Evolutionary conservation across 2,888 invertebrate genomes (phyloP).

Genomic region (Parascotia fuliginaria): DNA sequence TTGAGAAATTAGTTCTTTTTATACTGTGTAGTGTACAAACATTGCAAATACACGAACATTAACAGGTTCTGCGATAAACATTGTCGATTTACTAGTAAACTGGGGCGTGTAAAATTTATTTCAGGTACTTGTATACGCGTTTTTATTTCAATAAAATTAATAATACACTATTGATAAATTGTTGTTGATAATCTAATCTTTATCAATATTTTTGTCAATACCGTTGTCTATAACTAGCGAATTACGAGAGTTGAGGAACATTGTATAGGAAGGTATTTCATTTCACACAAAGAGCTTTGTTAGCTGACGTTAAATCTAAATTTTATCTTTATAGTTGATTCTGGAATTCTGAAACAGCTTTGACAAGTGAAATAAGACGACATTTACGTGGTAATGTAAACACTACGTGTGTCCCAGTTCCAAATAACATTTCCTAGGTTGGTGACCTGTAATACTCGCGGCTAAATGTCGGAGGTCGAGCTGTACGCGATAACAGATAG

Average conservation of each 20-base stretch:
- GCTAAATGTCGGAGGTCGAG: conserved; percentile 71
- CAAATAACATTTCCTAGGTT: conserved; percentile 64
- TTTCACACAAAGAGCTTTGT: conserved; percentile 16
- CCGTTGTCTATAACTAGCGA: neutral
- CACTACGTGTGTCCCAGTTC: conserved; percentile 53
- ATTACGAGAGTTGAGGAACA: neutral
- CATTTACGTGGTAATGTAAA: conserved; percentile 38
- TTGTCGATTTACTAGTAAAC: too few relatives aligned
- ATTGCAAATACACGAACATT: neutral
- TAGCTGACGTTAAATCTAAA: conserved; percentile 25
- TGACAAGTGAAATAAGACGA: conserved; percentile 34
- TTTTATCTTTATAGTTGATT: conserved; percentile 15
- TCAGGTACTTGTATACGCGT: too few relatives aligned
- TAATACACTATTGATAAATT: too few relatives aligned
- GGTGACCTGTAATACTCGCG: conserved; percentile 56
- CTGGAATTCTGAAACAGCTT: conserved; percentile 23
- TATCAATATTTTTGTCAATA: neutral
- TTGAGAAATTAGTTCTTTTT: conserved; percentile 22
- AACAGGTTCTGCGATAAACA: too few relatives aligned
- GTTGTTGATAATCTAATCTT: too few relatives aligned
- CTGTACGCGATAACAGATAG: conserved; percentile 52
- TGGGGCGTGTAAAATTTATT: too few relatives aligned
- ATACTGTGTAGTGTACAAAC: neutral
- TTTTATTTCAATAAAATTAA: too few relatives aligned
- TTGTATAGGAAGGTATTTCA: too few relatives aligned